These are phyloP conservation scores for Caenorhabditis sp. DNA, from an alignment of 2,888 invertebrate genomes.

Conservation along the genomic window DNA sequence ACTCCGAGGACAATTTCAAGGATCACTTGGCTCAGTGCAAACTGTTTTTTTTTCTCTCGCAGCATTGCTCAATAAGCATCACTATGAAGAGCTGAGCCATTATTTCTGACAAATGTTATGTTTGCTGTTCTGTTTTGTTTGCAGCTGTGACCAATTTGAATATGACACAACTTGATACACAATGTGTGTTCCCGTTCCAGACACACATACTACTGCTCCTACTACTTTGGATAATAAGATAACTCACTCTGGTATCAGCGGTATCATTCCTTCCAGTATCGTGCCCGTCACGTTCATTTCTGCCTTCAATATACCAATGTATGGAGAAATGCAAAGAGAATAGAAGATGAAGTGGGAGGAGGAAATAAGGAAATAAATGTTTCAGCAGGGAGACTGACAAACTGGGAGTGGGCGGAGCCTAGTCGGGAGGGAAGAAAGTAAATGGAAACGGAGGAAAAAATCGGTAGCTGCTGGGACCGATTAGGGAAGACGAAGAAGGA, in stretches of 20 bases:
- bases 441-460: slow-evolving; percentile 10
- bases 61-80: not conserved
- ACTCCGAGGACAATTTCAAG: not conserved
- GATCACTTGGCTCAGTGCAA: not conserved
- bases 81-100: not conserved
- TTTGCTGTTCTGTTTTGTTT: not conserved
- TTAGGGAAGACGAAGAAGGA: too few relatives aligned
- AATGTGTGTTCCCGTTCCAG: not conserved
- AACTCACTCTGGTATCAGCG: slow-evolving; percentile 69
- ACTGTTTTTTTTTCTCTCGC: not conserved
- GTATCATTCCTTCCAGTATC: slow-evolving; percentile 70
- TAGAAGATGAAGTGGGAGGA: not conserved
- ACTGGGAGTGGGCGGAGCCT: slow-evolving; percentile 4
- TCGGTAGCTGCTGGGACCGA: slow-evolving; percentile 15
- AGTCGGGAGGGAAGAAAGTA: not conserved
- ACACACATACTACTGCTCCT: not conserved
- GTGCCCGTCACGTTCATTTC: slow-evolving; percentile 45
- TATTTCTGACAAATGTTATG: not conserved
- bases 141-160: slow-evolving; percentile 3
- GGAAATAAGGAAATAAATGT: slow-evolving; percentile 20
- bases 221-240: not conserved
- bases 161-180: not conserved
- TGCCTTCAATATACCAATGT: slow-evolving; percentile 9
- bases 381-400: slow-evolving; percentile 11
- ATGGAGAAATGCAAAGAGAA: not conserved